A percentile compares a stretch with the other conserved stretches of the same genome.
Evolutionary conservation across 2,888 invertebrate species (phyloP).

Genomic region (Ptilodon capucinus): DNA sequence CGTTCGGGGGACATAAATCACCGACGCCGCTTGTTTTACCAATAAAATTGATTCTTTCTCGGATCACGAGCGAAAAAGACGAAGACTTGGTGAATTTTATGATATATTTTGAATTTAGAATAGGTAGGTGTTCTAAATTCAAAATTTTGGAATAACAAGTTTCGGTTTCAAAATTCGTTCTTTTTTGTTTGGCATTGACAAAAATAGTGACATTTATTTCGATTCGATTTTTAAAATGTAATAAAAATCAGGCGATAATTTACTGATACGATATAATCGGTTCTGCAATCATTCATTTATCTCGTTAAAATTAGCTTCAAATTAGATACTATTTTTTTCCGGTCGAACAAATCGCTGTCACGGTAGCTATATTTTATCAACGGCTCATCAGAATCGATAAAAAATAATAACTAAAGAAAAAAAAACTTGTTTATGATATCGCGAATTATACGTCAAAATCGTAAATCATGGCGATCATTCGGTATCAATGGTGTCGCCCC

Average conservation of each 20-base stretch:
- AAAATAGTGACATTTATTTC: background rate
- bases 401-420: slow-evolving; percentile 46
- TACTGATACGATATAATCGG: too few species aligned
- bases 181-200: background rate
- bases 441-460: slow-evolving; percentile 58
- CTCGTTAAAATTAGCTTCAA: slow-evolving; percentile 16
- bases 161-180: too few species aligned
- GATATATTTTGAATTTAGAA: slow-evolving; percentile 30
- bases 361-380: slow-evolving; percentile 47
- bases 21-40: slow-evolving; percentile 73
- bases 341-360: slow-evolving; percentile 17
- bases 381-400: slow-evolving; percentile 48
- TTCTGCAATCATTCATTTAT: background rate
- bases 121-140: too few species aligned
- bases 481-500: slow-evolving; percentile 66
- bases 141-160: too few species aligned
- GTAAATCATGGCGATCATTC: slow-evolving; percentile 71
- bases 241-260: too few species aligned
- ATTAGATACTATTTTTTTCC: slow-evolving; percentile 23
- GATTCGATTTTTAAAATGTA: background rate
- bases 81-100: slow-evolving; percentile 36
- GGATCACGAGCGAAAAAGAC: slow-evolving; percentile 51
- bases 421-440: slow-evolving; percentile 54
- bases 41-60: slow-evolving; percentile 78
- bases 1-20: slow-evolving; percentile 76